A percentile compares a stretch with the other conserved stretches of the same genome.
Evolutionary conservation across 2,797 vertebrate species (phyloP).

Genomic region (Tiaroga cobitis): DNA sequence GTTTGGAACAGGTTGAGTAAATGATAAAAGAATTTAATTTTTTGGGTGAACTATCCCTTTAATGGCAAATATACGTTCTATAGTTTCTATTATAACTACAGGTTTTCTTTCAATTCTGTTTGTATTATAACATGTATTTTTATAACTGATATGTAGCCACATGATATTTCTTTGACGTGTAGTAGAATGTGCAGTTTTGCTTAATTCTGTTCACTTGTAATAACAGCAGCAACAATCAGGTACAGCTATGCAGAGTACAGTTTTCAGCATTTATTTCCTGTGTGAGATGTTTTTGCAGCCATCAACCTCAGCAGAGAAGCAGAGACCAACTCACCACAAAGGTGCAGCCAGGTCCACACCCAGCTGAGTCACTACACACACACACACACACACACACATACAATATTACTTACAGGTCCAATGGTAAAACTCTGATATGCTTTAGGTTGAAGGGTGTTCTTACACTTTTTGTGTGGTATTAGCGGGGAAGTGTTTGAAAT

Average conservation of each 20-base stretch:
- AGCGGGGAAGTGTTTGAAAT: background rate
- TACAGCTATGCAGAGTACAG: background rate
- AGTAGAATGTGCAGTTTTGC: background rate
- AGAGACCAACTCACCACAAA: slow-evolving; percentile 36
- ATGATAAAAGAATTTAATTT: no score
- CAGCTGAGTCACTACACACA: slow-evolving; percentile 52
- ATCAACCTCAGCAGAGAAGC: background rate
- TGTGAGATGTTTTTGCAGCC: slow-evolving; percentile 4
- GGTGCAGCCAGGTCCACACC: slow-evolving; percentile 42
- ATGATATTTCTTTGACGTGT: background rate
- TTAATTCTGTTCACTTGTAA: background rate
- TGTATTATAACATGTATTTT: background rate
- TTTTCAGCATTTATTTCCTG: background rate
- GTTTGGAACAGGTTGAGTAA: no score
- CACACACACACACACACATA: background rate
- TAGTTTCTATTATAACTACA: background rate
- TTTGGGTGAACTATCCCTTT: background rate
- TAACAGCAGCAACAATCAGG: background rate
- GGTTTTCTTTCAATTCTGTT: background rate
- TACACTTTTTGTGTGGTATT: background rate
- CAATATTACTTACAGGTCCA: background rate
- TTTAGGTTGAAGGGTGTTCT: background rate
- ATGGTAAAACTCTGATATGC: background rate
- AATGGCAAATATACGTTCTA: background rate
- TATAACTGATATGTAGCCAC: background rate